Percentiles rank a stretch among this genome's conserved stretches.
phyloP scores from a whole-genome alignment of 2,797 vertebrate species.

The Chanos chanos region DNA sequence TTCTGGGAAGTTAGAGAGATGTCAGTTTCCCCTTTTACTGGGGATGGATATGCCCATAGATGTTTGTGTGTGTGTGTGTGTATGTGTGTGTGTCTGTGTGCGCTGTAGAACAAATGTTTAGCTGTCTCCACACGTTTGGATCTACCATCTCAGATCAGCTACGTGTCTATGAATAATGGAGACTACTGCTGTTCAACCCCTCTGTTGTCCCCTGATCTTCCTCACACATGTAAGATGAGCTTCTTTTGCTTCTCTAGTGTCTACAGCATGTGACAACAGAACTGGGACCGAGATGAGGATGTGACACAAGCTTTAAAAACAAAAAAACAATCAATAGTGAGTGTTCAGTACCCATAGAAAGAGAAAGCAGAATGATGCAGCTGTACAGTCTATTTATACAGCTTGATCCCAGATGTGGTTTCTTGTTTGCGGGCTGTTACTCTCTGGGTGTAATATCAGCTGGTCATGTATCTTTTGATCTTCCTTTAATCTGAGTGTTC shows the following conservation, averaged over 20 bases:
- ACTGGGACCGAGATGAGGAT: neutral
- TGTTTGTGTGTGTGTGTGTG: too few species aligned
- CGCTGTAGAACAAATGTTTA: too few species aligned
- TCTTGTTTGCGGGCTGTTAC: neutral
- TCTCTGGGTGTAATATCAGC: constrained; percentile 16
- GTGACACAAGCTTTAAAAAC: constrained; percentile 15
- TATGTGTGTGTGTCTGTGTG: neutral
- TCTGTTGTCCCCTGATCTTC: neutral
- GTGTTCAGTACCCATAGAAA: neutral
- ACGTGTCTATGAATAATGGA: constrained; percentile 37
- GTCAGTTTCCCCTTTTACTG: too few species aligned
- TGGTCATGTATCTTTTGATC: constrained; percentile 31
- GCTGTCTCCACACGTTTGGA: neutral
- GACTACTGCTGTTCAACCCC: neutral
- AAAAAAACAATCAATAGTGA: constrained; percentile 17
- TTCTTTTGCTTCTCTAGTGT: constrained; percentile 1
- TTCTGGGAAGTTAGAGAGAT: neutral
- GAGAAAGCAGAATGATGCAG: constrained; percentile 4
- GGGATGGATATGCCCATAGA: too few species aligned
- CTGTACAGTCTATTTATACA: constrained; percentile 9
- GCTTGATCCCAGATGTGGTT: constrained; percentile 12
- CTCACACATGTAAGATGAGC: neutral
- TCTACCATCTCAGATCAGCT: neutral
- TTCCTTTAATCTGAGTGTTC: constrained; percentile 45
- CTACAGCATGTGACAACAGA: constrained; percentile 8